phyloP scores from a whole-genome alignment of 35 echinoderm and acorn worm species.

The Ptychodera flava region DNA sequence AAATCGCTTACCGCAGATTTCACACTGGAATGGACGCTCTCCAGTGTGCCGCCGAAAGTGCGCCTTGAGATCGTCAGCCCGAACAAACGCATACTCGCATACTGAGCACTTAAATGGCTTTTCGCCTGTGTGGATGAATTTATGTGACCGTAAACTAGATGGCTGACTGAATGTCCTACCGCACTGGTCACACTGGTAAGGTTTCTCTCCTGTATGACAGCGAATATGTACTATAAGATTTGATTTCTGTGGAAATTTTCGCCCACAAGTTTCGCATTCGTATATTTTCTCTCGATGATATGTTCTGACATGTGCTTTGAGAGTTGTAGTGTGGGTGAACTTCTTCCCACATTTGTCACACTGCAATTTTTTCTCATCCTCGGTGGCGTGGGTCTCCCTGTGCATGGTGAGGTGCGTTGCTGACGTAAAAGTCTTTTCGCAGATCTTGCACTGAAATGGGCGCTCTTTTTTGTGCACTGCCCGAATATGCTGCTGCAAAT shows the following conservation, averaged over 20 bases:
- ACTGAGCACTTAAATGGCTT: conserved; percentile 60
- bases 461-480: neutral
- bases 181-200: conserved; percentile 75
- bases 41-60: conserved; percentile 52
- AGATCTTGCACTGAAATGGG: neutral
- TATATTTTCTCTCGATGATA: conserved; percentile 69
- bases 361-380: conserved; percentile 36
- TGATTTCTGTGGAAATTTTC: conserved; percentile 81
- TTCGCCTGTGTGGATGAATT: conserved; percentile 67
- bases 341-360: conserved; percentile 78
- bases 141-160: conserved; percentile 50
- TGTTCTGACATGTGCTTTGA: conserved; percentile 63
- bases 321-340: conserved; percentile 61
- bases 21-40: conserved; percentile 19
- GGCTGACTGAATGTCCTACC: conserved; percentile 52
- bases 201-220: conserved; percentile 86
- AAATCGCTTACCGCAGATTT: conserved; percentile 18
- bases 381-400: neutral
- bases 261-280: conserved; percentile 60
- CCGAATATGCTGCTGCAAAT: neutral
- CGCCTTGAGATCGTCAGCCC: conserved; percentile 45
- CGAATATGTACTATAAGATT: conserved; percentile 87
- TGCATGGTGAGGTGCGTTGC: neutral
- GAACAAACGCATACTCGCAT: conserved; percentile 63
- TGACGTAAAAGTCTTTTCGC: neutral